phyloP scores from a whole-genome alignment of 2,797 vertebrate genomes.

The Typhlichthys eigenmanni region DNA sequence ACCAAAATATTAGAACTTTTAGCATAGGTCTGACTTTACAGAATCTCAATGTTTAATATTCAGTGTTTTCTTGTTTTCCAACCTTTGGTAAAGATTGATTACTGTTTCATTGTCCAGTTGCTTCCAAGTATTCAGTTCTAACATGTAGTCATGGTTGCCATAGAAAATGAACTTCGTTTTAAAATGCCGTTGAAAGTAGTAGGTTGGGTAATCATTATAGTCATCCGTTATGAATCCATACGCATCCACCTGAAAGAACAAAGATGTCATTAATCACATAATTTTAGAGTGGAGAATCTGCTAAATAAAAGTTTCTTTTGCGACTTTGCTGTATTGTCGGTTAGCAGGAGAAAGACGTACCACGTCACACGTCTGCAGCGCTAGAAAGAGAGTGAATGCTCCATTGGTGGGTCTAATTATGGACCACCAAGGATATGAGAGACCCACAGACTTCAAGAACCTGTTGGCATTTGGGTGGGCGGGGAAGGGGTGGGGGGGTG shows the following conservation, averaged over 20 bases:
- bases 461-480: slow-evolving; percentile 49
- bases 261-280: not conserved
- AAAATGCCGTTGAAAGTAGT: slow-evolving; percentile 78
- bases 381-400: slow-evolving; percentile 84
- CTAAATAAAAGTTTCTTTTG: no score
- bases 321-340: no score
- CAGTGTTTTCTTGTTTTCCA: not conserved
- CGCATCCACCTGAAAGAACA: slow-evolving; percentile 78
- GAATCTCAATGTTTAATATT: no score
- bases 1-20: no score
- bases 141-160: slow-evolving; percentile 81
- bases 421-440: slow-evolving; percentile 67
- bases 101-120: slow-evolving; percentile 78
- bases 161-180: slow-evolving; percentile 76
- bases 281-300: no score
- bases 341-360: slow-evolving; percentile 62
- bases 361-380: slow-evolving; percentile 86
- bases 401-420: slow-evolving; percentile 86
- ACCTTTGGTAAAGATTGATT: slow-evolving; percentile 80
- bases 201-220: slow-evolving; percentile 78
- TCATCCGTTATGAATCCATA: slow-evolving; percentile 89
- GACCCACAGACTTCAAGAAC: slow-evolving; percentile 76
- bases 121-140: slow-evolving; percentile 84
- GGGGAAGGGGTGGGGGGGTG: no score
- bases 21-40: no score